phyloP scores from a whole-genome alignment of 2,888 invertebrate genomes.

The Tetragnatha montana region DNA sequence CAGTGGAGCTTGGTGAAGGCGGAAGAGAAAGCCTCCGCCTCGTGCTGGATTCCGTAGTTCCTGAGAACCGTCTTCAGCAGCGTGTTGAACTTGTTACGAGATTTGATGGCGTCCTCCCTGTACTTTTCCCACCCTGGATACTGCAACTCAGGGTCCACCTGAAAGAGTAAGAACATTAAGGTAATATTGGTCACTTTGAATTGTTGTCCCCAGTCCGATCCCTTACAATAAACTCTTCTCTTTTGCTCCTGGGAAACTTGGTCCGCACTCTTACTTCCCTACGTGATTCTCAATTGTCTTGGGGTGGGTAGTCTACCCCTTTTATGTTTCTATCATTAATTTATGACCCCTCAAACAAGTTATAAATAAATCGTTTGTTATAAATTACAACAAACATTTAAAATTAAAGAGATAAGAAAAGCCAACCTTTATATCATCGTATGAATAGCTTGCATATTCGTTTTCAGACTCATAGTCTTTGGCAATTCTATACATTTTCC shows the following conservation, averaged over 20 bases:
- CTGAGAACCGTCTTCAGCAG: constrained; percentile 59
- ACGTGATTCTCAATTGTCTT: too few species aligned
- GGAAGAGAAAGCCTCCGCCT: constrained; percentile 67
- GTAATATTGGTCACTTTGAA: too few species aligned
- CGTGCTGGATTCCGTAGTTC: constrained; percentile 69
- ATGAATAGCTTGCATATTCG: constrained; percentile 9
- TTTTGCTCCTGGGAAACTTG: too few species aligned
- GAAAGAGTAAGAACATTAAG: not conserved
- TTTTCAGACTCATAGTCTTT: constrained; percentile 63
- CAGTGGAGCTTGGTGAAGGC: constrained; percentile 64
- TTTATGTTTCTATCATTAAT: not conserved
- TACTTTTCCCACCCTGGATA: constrained; percentile 71
- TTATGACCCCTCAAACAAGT: not conserved
- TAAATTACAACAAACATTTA: not conserved
- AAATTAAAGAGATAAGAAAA: not conserved
- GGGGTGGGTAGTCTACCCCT: too few species aligned
- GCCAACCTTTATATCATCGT: constrained; percentile 48
- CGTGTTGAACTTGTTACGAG: constrained; percentile 55
- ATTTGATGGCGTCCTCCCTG: constrained; percentile 56
- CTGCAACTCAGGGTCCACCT: constrained; percentile 64
- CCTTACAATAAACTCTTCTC: too few species aligned
- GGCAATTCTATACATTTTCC: constrained; percentile 71
- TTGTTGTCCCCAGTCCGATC: too few species aligned
- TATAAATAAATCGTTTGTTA: not conserved
- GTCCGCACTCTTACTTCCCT: too few species aligned